Base-by-base conservation (phyloP, 2,888 invertebrate species). In the Odontocerum albicorne region DNA sequence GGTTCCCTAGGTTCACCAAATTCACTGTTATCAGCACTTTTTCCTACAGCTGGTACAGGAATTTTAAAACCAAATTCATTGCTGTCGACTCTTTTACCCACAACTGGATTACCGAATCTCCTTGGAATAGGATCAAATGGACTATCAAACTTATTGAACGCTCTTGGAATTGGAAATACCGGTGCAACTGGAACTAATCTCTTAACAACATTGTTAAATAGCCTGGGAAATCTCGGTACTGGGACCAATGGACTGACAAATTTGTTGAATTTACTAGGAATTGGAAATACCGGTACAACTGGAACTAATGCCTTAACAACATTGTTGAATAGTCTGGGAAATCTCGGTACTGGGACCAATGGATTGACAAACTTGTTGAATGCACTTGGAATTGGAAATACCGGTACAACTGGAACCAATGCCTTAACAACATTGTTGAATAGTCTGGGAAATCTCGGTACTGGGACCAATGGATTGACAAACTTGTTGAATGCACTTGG, bases 401-500 rank as follows among this genome's bases (percentile, higher is more conserved):
- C n/a, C 7, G 1, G 1, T n/a, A n/a, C 10, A n/a, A n/a, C n/a
- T 3, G 4, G 12, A 1, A 39, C 13, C 10, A 39, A 39, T 15
- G 17, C 39, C 10, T 4, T 39, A n/a, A 39, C 19, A n/a, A 39
- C 39, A 19, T 2, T 42, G 19, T 42, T 42, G 7, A 13, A 10
- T 12, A 21, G 16, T 20, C 42, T 42, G 3, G 39, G 39, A 19
- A n/a, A n/a, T n/a, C 39, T 39, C 10, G 22, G 42, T 1, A 13
- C 7, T 16, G 27, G 47, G 17, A 17, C 39, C 4, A 40, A 31
- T 12, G 49, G 39, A 12, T 13, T 49, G 4, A 17, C 39, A 19
- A 31, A 40, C 8, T 7, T 49, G 3, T 21, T 49, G n/a, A 17
- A 16, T 2, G 32, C 31, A 6, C n/a, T 49, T 12, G 49, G 49